Evolutionary conservation across 1,140 invertebrate species (phyloP).

Genomic region (Teleogryllus occipitalis): DNA sequence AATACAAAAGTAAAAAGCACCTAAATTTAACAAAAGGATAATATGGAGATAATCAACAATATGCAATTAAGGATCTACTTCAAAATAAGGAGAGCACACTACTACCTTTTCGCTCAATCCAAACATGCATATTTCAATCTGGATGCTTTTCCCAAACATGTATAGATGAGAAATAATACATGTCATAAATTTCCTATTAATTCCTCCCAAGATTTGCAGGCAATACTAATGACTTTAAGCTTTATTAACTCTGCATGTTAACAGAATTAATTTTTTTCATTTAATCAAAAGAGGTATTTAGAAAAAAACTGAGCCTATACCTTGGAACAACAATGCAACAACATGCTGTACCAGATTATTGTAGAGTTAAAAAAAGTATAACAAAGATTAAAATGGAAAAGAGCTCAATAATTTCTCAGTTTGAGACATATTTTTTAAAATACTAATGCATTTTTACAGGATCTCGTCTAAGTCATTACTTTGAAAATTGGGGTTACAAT

Average conservation of each 20-base stretch:
- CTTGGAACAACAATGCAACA: no score
- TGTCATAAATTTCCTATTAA: background rate
- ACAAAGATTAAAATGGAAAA: no score
- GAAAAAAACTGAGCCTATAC: no score
- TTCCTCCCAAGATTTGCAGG: no score
- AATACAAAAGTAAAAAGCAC: background rate
- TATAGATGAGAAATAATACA: background rate
- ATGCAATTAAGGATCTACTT: background rate
- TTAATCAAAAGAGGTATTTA: no score
- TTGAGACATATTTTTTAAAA: background rate
- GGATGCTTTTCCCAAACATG: background rate
- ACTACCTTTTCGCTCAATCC: background rate
- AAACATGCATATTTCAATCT: no score
- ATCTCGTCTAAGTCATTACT: background rate
- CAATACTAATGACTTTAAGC: no score
- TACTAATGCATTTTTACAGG: background rate
- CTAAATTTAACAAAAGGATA: background rate
- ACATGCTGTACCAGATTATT: no score
- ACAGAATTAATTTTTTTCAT: no score
- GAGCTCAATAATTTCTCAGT: background rate
- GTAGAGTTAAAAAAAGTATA: no score
- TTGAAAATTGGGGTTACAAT: background rate
- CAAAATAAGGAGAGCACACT: background rate
- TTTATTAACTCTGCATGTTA: no score
- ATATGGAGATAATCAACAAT: background rate